Evolutionary conservation across 2,888 invertebrate species (phyloP).

Genomic region (Nemurella pictetii): DNA sequence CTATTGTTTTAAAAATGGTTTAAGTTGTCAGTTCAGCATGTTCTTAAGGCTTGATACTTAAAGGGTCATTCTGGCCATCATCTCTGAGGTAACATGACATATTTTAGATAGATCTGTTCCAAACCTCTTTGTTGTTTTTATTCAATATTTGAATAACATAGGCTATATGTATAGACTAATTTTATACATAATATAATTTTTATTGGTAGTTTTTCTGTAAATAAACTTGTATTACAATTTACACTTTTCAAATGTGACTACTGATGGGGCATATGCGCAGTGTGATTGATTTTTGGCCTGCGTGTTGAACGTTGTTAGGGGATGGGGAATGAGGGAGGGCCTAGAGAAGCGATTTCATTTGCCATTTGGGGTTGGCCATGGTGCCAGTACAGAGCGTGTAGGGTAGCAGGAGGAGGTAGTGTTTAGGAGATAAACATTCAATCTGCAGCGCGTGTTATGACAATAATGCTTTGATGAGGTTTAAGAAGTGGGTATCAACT

Average conservation of each 20-base stretch:
- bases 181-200: neutral
- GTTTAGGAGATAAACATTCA: neutral
- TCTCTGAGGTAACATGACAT: neutral
- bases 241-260: neutral
- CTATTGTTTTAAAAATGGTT: neutral
- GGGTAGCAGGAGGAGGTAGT: conserved; percentile 39
- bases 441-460: neutral
- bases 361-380: neutral
- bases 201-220: neutral
- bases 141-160: neutral
- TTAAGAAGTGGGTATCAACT: neutral
- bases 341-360: neutral
- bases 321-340: neutral
- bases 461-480: neutral
- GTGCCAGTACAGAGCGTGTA: conserved; percentile 6
- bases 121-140: neutral
- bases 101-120: neutral
- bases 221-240: neutral
- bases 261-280: neutral
- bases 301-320: neutral
- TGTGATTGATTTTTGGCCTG: neutral
- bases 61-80: neutral
- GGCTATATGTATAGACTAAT: neutral
- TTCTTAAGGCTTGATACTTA: neutral
- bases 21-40: neutral